phyloP scores from a whole-genome alignment of 2,888 invertebrate genomes.

The Harpalus rufipes region DNA sequence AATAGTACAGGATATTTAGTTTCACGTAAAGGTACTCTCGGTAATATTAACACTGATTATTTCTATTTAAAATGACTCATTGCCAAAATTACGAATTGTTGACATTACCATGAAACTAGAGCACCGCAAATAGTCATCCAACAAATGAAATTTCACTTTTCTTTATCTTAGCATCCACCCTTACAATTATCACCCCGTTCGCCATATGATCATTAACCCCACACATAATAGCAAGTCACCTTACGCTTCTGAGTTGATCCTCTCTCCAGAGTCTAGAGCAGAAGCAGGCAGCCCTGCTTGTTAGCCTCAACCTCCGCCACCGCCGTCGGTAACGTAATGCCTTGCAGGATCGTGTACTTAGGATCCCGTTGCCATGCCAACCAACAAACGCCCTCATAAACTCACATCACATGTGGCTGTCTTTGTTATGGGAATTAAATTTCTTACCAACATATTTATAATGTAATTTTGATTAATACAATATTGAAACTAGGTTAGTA shows the following conservation, averaged over 20 bases:
- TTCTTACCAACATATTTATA: neutral
- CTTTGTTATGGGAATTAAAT: neutral
- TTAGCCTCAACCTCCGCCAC: neutral
- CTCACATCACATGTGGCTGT: neutral
- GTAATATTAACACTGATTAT: too few relatives aligned
- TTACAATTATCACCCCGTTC: neutral
- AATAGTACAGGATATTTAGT: too few relatives aligned
- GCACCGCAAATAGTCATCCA: too few relatives aligned
- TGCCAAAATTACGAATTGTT: too few relatives aligned
- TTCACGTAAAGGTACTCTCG: too few relatives aligned
- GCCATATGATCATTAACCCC: constrained; percentile 10
- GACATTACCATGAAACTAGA: too few relatives aligned
- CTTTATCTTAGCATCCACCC: neutral
- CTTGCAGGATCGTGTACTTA: neutral
- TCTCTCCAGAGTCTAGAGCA: neutral
- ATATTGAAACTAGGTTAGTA: neutral
- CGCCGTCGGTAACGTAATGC: neutral
- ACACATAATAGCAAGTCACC: neutral
- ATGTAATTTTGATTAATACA: neutral
- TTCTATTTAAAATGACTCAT: too few relatives aligned
- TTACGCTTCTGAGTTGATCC: neutral
- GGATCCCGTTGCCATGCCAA: neutral
- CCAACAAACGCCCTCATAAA: neutral
- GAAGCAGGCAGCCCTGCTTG: neutral
- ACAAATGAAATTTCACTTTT: too few relatives aligned